Conservation (phyloP, 2,797 vertebrate species). For the Ataeniobius toweri region DNA sequence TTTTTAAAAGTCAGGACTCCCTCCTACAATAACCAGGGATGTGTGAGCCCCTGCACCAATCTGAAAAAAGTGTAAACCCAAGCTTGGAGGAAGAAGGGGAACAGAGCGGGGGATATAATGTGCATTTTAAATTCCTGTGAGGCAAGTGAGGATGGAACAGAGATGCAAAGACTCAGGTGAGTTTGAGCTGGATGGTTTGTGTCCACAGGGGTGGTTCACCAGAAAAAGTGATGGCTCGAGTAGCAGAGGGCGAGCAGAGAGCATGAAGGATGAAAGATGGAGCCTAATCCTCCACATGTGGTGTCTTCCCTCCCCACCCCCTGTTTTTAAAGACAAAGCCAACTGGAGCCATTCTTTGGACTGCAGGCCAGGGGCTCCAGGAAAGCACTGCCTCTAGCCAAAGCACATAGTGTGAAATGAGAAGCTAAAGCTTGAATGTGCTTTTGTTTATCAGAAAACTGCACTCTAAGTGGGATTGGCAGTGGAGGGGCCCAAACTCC, state of each 20-base stretch:
- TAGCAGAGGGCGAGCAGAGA: conserved; percentile 79
- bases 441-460: conserved; percentile 91
- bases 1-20: conserved; percentile 63
- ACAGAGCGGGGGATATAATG: conserved; percentile 41
- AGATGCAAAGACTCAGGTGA: conserved; percentile 58
- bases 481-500: conserved; percentile 81
- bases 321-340: conserved; percentile 77
- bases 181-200: conserved; percentile 35
- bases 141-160: not conserved
- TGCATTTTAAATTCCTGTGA: conserved; percentile 39
- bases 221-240: conserved; percentile 67
- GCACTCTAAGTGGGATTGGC: conserved; percentile 88
- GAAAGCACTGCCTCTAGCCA: conserved; percentile 84
- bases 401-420: conserved; percentile 91
- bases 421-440: conserved; percentile 88
- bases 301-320: conserved; percentile 40
- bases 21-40: conserved; percentile 60
- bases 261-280: conserved; percentile 83
- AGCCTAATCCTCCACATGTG: conserved; percentile 88
- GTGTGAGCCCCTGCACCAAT: conserved; percentile 53
- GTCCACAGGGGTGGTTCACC: conserved; percentile 60
- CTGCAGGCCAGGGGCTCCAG: conserved; percentile 84
- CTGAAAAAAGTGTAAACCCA: conserved; percentile 63
- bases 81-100: conserved; percentile 31
- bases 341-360: conserved; percentile 85